A percentile compares a stretch with the other conserved stretches of the same genome.
phyloP scores from a whole-genome alignment of 2,113 vertebrate species.

The Hassar affinis region DNA sequence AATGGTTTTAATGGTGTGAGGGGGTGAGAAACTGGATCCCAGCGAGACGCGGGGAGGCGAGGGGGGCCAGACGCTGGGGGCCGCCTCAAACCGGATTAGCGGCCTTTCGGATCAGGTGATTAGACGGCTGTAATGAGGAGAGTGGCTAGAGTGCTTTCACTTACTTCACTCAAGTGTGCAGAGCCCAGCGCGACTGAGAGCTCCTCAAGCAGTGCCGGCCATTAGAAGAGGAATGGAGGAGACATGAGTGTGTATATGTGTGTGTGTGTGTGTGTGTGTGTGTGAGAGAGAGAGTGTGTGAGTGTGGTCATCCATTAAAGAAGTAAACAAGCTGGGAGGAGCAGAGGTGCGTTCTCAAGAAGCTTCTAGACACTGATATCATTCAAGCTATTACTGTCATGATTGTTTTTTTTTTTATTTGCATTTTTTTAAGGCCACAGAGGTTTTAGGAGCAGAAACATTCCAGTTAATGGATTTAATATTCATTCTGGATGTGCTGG shows the following conservation, averaged over 20 bases:
- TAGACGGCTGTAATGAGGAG: slow-evolving; percentile 52
- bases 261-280: slow-evolving; percentile 32
- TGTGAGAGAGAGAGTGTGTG: slow-evolving; percentile 26
- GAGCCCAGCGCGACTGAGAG: slow-evolving; percentile 43
- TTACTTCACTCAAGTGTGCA: slow-evolving; percentile 54
- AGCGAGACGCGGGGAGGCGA: slow-evolving; percentile 38
- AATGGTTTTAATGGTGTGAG: slow-evolving; percentile 55
- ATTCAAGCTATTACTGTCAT: slow-evolving; percentile 40
- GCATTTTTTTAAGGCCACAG: no score
- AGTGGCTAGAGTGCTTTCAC: slow-evolving; percentile 54
- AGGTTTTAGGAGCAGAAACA: background rate
- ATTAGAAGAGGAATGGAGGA: slow-evolving; percentile 55
- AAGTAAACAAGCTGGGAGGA: slow-evolving; percentile 58
- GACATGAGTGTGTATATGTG: slow-evolving; percentile 23
- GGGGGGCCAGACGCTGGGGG: slow-evolving; percentile 44
- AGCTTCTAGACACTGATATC: slow-evolving; percentile 56
- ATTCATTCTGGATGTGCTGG: background rate
- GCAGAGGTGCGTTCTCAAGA: slow-evolving; percentile 64
- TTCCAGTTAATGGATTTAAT: background rate
- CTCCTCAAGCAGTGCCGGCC: slow-evolving; percentile 56
- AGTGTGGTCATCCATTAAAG: slow-evolving; percentile 52
- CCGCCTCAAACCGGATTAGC: slow-evolving; percentile 55
- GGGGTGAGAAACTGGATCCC: slow-evolving; percentile 55
- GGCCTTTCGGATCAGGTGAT: slow-evolving; percentile 57
- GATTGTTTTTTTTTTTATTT: slow-evolving; percentile 9